phyloP scores from a whole-genome alignment of 2,113 vertebrate genomes.

The Chaetorhynchus papuensis region DNA sequence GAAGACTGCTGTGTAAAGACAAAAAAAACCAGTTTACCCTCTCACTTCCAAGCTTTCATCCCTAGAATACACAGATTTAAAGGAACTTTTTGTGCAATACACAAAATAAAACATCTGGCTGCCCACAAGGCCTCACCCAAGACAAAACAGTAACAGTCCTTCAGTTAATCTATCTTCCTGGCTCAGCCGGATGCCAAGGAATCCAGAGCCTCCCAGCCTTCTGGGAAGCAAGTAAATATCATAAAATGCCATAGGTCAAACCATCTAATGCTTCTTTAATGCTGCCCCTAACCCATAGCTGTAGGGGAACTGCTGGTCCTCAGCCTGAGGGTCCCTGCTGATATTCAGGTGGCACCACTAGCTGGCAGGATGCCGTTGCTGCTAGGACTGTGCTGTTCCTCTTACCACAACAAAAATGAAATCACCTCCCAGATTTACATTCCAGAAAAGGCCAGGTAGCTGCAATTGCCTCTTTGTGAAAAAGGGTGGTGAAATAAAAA shows the following conservation, averaged over 20 bases:
- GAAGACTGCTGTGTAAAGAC: background rate
- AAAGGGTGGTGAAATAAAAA: background rate
- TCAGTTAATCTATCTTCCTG: constrained; percentile 17
- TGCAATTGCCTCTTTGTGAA: background rate
- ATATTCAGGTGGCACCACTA: background rate
- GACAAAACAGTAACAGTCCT: constrained; percentile 37
- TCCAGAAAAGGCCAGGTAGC: constrained; percentile 7
- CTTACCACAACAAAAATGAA: background rate
- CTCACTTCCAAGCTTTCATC: background rate
- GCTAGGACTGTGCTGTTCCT: background rate
- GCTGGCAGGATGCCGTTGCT: background rate
- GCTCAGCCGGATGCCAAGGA: background rate
- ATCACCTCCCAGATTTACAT: background rate
- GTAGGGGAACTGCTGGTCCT: background rate
- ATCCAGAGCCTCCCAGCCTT: constrained; percentile 32
- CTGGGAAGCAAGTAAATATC: constrained; percentile 20
- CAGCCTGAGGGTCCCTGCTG: background rate
- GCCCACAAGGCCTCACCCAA: constrained; percentile 33
- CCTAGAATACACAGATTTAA: background rate
- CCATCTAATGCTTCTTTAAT: background rate
- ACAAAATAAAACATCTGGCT: constrained; percentile 25
- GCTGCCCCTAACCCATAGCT: background rate
- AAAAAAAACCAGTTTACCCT: background rate
- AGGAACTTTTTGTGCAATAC: background rate
- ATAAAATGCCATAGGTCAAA: background rate